These are phyloP conservation scores for Bombylius discolor DNA, from an alignment of 2,888 invertebrate genomes.

Conservation along the genomic window DNA sequence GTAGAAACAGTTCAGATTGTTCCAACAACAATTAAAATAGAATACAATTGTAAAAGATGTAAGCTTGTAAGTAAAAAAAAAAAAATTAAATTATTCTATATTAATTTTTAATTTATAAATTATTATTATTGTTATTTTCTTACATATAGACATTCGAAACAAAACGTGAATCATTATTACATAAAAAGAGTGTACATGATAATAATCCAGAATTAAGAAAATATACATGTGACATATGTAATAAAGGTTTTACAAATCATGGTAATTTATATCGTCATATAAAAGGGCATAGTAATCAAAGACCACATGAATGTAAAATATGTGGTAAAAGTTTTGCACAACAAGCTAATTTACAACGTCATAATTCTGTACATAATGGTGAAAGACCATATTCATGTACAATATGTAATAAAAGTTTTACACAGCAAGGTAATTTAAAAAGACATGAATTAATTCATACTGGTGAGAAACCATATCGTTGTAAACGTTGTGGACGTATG, in stretches of 20 bases:
- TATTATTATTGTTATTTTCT: neutral
- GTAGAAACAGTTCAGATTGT: neutral
- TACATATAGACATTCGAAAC: constrained; percentile 26
- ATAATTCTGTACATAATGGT: constrained; percentile 34
- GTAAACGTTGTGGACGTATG: constrained; percentile 32
- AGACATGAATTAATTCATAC: constrained; percentile 35
- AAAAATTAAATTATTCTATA: neutral
- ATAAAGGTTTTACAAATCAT: constrained; percentile 33
- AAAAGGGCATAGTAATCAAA: constrained; percentile 35
- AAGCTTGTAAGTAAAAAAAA: neutral
- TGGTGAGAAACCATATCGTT: constrained; percentile 34
- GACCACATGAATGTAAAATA: constrained; percentile 29
- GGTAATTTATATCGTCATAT: constrained; percentile 34
- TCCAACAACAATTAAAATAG: neutral
- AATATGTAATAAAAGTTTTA: constrained; percentile 32
- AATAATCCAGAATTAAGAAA: constrained; percentile 30
- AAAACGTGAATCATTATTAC: constrained; percentile 33
- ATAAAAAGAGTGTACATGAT: constrained; percentile 30
- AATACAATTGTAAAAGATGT: constrained; percentile 2
- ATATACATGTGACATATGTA: constrained; percentile 31
- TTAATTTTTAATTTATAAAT: too few relatives aligned
- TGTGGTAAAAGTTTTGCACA: constrained; percentile 34
- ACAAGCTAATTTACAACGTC: constrained; percentile 30
- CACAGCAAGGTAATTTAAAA: constrained; percentile 34
- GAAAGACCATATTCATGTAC: constrained; percentile 32